A percentile compares a stretch with the other conserved stretches of the same genome.
Conservation (phyloP, 2,113 vertebrate species). For the Amblyopsis rosae region DNA sequence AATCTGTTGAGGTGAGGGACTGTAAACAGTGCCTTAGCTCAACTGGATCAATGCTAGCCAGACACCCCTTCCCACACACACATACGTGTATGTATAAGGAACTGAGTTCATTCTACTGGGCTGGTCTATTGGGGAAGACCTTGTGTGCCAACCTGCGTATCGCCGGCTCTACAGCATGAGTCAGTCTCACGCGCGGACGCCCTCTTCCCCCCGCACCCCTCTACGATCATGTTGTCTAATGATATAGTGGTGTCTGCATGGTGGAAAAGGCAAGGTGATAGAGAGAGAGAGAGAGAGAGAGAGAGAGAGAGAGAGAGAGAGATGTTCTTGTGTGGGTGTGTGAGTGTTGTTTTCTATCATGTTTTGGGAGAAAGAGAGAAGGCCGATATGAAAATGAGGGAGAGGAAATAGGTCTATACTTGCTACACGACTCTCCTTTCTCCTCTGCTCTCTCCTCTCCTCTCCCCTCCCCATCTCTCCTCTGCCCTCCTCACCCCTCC, state of each 20-base stretch:
- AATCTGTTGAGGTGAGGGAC: neutral
- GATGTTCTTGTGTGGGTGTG: too few species aligned
- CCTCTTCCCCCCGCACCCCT: too few species aligned
- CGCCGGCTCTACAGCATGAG: too few species aligned
- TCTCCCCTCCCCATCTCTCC: neutral
- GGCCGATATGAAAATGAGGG: too few species aligned
- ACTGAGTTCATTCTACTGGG: slow-evolving; percentile 7
- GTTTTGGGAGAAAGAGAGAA: too few species aligned
- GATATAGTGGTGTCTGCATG: too few species aligned
- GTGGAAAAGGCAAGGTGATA: neutral
- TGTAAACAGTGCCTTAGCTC: slow-evolving; percentile 27
- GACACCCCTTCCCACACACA: neutral
- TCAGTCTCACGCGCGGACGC: too few species aligned
- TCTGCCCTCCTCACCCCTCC: slow-evolving; percentile 20
- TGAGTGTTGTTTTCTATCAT: too few species aligned
- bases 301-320: neutral
- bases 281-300: slow-evolving; percentile 19
- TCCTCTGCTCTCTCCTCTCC: slow-evolving; percentile 3
- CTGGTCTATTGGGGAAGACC: neutral
- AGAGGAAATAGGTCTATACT: slow-evolving; percentile 16
- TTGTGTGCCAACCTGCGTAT: too few species aligned
- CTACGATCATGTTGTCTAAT: too few species aligned
- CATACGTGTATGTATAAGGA: slow-evolving; percentile 3
- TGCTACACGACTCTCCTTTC: neutral
- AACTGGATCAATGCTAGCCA: slow-evolving; percentile 40